A percentile compares a stretch with the other conserved stretches of the same genome.
phyloP scores from a whole-genome alignment of 2,888 invertebrate genomes.

The Hanleya hanleyi region DNA sequence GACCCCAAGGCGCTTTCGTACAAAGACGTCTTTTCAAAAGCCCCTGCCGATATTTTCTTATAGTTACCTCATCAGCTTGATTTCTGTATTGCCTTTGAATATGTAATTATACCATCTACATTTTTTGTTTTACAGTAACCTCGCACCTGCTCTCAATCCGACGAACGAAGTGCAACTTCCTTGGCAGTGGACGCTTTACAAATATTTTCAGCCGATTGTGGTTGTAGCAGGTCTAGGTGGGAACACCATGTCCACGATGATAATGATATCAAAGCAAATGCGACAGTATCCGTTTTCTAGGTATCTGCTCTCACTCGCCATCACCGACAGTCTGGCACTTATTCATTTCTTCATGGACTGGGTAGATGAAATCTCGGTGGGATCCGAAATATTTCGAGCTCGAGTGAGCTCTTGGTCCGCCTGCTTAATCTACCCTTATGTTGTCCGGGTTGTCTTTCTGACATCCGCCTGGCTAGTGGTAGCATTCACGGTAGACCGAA shows the following conservation, averaged over 20 bases:
- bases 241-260: neutral
- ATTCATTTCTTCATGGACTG: neutral
- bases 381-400: neutral
- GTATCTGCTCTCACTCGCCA: neutral
- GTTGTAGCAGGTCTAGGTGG: neutral
- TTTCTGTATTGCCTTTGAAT: too few relatives aligned
- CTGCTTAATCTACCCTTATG: neutral
- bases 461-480: neutral
- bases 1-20: too few relatives aligned
- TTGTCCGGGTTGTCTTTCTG: neutral
- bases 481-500: neutral
- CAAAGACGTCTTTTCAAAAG: too few relatives aligned
- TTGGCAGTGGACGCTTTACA: neutral
- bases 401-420: neutral
- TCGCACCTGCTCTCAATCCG: too few relatives aligned
- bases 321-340: neutral
- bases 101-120: too few relatives aligned
- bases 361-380: neutral
- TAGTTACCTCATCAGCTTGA: too few relatives aligned
- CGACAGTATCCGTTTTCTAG: neutral
- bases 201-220: neutral
- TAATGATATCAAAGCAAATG: slow-evolving; percentile 1
- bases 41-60: too few relatives aligned
- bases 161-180: too few relatives aligned
- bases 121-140: too few relatives aligned